Evolutionary conservation across 2,888 invertebrate species (phyloP), one percentile per base, ranked within the genome.

Genomic region (Trissoscelio sp.): DNA sequence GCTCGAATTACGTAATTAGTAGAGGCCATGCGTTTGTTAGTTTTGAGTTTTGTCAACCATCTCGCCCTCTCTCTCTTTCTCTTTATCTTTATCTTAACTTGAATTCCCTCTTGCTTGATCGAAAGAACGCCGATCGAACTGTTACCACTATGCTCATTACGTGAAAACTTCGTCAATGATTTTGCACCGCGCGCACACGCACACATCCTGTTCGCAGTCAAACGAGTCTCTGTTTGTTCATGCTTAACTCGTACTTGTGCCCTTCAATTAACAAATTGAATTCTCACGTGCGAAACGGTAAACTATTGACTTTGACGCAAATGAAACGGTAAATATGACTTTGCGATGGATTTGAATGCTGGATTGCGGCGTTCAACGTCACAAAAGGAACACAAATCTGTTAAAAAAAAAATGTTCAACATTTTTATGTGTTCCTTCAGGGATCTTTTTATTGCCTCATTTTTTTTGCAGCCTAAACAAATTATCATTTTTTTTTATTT

Each of bases 181-280:
- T 89, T 89, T 90, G 89, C 90, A 89, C 89, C 89, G 88, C 85
- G 86, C 88, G 86, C 87, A 73, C 62, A 62, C 58, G 85, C 87
- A n/a, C n/a, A n/a, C n/a, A n/a, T n/a, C n/a, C n/a, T n/a, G n/a
- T n/a, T n/a, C 77, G 58, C 78, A 82, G 84, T 83, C 83, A 81
- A 83, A 82, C 77, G 72, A 75, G 70, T 83, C 58, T 83, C n/a
- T n/a, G 72, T 80, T 81, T 83, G 80, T 82, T 78, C 69, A 77
- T 51, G 74, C 81, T 74, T 70, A 60, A 60, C 60, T 60, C 58
- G 57, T 70, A 46, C 46, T 53, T 62, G 44, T 44, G 44, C 62
- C 51, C 55, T 51, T 72, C 72, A 60, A 55, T 62, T 73, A 62
- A 62, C 60, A 53, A 72, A 60, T 72, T 42, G 16, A 72, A 60